Evolutionary conservation across 2,113 vertebrate species (phyloP).

Genomic region (Guaruba guarouba): DNA sequence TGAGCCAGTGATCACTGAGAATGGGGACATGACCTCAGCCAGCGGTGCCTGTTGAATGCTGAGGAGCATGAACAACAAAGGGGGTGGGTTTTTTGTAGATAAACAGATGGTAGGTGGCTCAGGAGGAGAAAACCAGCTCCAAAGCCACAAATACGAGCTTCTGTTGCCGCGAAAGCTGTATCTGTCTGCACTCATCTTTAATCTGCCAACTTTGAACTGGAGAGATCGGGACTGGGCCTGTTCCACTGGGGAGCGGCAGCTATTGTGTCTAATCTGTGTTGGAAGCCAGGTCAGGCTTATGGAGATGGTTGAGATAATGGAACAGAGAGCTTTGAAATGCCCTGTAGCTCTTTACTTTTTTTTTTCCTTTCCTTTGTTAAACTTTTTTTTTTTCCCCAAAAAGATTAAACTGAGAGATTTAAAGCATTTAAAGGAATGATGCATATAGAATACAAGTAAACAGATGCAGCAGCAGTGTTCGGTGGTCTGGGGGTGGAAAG

Average conservation of each 20-base stretch:
- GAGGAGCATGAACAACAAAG: neutral
- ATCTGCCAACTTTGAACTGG: constrained; percentile 45
- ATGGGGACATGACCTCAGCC: neutral
- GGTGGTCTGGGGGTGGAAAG: neutral
- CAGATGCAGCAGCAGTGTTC: neutral
- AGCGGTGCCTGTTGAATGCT: neutral
- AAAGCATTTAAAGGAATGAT: neutral
- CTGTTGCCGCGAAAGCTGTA: neutral
- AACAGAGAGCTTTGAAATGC: constrained; percentile 3
- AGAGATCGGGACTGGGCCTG: neutral
- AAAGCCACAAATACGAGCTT: constrained; percentile 16
- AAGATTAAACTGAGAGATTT: neutral
- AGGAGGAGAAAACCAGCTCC: constrained; percentile 24
- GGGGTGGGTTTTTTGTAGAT: neutral
- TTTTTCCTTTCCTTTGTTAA: neutral
- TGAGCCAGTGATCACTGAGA: neutral
- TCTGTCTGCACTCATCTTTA: constrained; percentile 41
- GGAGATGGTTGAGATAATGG: constrained; percentile 16
- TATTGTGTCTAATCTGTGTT: constrained; percentile 16
- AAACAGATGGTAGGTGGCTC: constrained; percentile 51
- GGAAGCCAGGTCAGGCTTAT: constrained; percentile 18
- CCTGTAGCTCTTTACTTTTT: neutral
- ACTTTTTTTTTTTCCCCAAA: neutral
- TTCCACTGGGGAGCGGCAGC: constrained; percentile 5
- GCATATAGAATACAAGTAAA: neutral